Base-by-base conservation (phyloP, 2,888 invertebrate species). In the Nemapogon koenigi region DNA sequence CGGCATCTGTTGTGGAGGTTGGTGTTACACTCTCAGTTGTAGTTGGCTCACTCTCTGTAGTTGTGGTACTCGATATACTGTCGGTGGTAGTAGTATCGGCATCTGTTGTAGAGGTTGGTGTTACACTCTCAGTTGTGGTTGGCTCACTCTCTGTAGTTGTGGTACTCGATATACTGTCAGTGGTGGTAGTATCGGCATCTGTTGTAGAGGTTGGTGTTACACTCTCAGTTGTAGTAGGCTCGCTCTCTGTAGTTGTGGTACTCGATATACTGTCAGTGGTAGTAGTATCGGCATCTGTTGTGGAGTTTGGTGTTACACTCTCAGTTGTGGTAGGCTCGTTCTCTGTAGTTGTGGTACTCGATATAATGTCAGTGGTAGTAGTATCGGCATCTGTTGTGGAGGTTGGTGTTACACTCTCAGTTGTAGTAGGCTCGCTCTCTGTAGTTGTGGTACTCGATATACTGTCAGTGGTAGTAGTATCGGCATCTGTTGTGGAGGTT, bases 11-110 rank as follows among this genome's bases (percentile, higher is more conserved):
- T 32, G 16, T 17, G 3, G 32, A 18, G 11, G 14, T 32, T 4
- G n/a, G 4, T 32, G 18, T 32, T 30, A 10, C n/a, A 32, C 30
- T 30, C 4, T 30, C 30, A 14, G 32, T 32, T 17, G 32, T 32
- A 6, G 16, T 17, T n/a, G n/a, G n/a, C n/a, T n/a, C n/a, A 8
- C 17, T 32, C 10, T 32, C 32, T 7, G 32, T 32, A 11, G 32
- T 16, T 4, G 32, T n/a, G n/a, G n/a, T n/a, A n/a, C n/a, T n/a
- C n/a, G n/a, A n/a, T n/a, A n/a, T 7, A 17, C 10, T 17, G 3
- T 2, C 17, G 8, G 32, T 32, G 4, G 32, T 32, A 17, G 17
- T 17, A 14, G 3, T 30, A 15, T 30, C 30, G 8, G 16, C n/a
- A n/a, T n/a, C n/a, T 17, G 17, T 16, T 11, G 3, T 30, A 15